phyloP scores from a whole-genome alignment of 2,888 invertebrate species.

The Apotomis turbidana region DNA sequence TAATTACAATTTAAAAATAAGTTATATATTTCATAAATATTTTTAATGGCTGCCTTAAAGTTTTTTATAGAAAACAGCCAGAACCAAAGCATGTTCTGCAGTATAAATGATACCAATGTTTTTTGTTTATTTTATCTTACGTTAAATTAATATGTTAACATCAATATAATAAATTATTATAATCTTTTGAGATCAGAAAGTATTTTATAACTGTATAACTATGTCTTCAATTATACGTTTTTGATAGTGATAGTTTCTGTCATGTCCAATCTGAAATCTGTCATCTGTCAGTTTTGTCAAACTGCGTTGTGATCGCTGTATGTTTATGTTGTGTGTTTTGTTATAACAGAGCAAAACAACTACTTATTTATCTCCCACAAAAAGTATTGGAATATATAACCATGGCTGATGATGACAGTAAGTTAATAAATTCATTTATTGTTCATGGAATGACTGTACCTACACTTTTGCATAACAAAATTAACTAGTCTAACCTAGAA shows the following conservation, averaged over 20 bases:
- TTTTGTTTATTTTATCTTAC: no score
- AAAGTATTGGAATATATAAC: conserved; percentile 4
- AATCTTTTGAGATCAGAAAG: no score
- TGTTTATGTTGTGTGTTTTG: not conserved
- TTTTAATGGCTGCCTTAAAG: not conserved
- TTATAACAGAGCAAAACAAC: not conserved
- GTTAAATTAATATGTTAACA: no score
- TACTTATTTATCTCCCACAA: not conserved
- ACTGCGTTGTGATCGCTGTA: not conserved
- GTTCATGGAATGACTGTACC: not conserved
- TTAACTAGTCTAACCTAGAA: not conserved
- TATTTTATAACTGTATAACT: no score
- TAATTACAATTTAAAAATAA: not conserved
- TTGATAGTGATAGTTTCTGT: not conserved
- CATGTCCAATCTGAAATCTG: not conserved
- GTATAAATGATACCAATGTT: no score
- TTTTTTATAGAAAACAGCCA: conserved; percentile 3
- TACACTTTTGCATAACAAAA: not conserved
- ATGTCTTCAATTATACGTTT: no score
- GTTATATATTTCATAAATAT: not conserved
- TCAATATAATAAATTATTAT: no score
- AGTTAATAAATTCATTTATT: conserved; percentile 43
- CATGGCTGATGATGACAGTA: conserved; percentile 74
- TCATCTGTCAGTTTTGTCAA: not conserved
- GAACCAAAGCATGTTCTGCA: not conserved